Conservation (phyloP, 1,140 invertebrate genomes). For the Anadara kagoshimensis region DNA sequence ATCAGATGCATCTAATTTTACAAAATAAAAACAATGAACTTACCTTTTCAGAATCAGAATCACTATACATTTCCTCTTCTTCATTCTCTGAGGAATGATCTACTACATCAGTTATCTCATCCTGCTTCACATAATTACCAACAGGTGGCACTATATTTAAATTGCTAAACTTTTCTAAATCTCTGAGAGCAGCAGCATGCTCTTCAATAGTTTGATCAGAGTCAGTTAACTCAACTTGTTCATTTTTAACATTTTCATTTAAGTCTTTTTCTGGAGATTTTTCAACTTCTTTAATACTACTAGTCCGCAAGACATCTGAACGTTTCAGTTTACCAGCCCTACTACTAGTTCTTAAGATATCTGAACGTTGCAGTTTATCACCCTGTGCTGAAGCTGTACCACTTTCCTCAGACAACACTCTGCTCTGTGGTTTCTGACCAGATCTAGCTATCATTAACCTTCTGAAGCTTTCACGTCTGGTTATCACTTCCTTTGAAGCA, state of each 20-base stretch:
- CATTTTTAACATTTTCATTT: no score
- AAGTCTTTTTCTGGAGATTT: no score
- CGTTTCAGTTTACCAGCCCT: no score
- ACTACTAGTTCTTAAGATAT: no score
- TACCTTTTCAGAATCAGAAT: constrained; percentile 59
- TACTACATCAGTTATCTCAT: constrained; percentile 5
- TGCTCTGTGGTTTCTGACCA: constrained; percentile 48
- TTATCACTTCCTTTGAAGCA: constrained; percentile 65
- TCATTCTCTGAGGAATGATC: neutral
- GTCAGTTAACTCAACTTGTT: no score
- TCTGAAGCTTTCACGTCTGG: constrained; percentile 65
- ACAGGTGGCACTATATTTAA: constrained; percentile 28
- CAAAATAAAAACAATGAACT: neutral
- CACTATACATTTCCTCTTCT: constrained; percentile 50
- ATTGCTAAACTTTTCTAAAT: constrained; percentile 11
- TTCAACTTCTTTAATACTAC: no score
- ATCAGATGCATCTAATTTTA: neutral
- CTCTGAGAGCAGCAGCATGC: neutral
- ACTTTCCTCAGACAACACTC: constrained; percentile 13
- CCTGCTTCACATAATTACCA: constrained; percentile 29
- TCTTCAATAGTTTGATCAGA: no score
- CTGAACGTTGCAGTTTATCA: no score
- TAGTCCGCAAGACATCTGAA: no score
- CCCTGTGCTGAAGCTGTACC: neutral
- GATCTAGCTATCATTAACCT: constrained; percentile 66